phyloP scores from a whole-genome alignment of 2,113 vertebrate genomes.

The Carassius carassius region DNA sequence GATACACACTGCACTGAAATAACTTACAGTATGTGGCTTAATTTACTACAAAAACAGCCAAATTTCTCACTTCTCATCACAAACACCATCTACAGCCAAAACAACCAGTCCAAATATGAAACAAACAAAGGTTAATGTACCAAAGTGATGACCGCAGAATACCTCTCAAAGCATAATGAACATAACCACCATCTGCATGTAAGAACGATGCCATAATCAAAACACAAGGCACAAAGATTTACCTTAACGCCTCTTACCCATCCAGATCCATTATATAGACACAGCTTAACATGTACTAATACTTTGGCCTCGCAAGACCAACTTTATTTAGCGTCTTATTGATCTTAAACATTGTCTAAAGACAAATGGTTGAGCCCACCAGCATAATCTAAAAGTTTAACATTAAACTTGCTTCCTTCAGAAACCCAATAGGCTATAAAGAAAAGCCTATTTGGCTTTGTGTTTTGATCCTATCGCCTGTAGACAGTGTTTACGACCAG shows the following conservation, averaged over 20 bases:
- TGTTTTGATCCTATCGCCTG: neutral
- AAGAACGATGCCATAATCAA: slow-evolving; percentile 5
- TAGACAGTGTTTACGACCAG: slow-evolving; percentile 11
- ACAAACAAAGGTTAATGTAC: neutral
- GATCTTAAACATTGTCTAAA: neutral
- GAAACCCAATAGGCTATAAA: neutral
- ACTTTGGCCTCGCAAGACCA: neutral
- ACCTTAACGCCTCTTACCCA: neutral
- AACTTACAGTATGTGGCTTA: neutral
- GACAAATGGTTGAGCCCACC: too few species aligned
- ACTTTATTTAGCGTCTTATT: neutral
- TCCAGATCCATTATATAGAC: neutral
- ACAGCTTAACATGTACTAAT: neutral
- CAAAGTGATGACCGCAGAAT: neutral
- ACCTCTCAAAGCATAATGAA: neutral
- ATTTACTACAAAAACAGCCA: neutral
- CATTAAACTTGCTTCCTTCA: neutral
- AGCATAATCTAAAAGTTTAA: neutral
- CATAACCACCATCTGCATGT: neutral
- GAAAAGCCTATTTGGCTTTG: neutral
- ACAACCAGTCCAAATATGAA: neutral
- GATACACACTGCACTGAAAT: neutral
- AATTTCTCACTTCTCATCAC: neutral
- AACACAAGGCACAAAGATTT: neutral
- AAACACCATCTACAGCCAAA: neutral